Percentiles rank a stretch among this genome's conserved stretches.
These are phyloP conservation scores for Thyatira batis DNA, from an alignment of 2,888 invertebrate species.

Conservation along the genomic window DNA sequence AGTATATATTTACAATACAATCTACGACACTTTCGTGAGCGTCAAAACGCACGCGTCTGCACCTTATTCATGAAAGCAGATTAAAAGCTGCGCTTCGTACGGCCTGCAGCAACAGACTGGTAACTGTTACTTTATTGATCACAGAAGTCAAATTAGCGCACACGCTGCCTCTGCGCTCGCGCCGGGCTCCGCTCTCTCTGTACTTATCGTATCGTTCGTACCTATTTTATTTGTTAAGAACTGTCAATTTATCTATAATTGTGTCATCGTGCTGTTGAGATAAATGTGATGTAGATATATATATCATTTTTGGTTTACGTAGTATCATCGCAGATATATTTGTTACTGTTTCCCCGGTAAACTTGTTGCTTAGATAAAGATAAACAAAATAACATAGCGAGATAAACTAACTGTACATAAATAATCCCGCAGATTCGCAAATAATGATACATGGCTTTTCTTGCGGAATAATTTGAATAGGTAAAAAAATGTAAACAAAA, in stretches of 20 bases:
- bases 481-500: too few species aligned
- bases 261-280: not conserved
- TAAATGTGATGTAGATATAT: not conserved
- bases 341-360: not conserved
- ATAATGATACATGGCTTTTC: too few species aligned
- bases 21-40: not conserved
- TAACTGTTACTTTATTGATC: not conserved
- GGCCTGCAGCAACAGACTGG: conserved; percentile 5
- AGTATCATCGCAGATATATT: not conserved
- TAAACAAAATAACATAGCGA: not conserved
- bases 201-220: not conserved
- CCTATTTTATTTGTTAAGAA: conserved; percentile 2
- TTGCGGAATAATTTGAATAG: too few species aligned
- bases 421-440: too few species aligned
- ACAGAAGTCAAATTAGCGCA: not conserved
- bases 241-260: conserved; percentile 8
- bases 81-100: not conserved
- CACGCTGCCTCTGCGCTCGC: not conserved
- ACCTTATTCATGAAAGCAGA: not conserved
- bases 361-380: not conserved
- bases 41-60: not conserved
- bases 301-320: not conserved
- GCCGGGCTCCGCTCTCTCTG: not conserved
- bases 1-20: not conserved
- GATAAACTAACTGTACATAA: too few species aligned